phyloP scores from a whole-genome alignment of 2,797 vertebrate genomes.

The Urocyon cinereoargenteus region DNA sequence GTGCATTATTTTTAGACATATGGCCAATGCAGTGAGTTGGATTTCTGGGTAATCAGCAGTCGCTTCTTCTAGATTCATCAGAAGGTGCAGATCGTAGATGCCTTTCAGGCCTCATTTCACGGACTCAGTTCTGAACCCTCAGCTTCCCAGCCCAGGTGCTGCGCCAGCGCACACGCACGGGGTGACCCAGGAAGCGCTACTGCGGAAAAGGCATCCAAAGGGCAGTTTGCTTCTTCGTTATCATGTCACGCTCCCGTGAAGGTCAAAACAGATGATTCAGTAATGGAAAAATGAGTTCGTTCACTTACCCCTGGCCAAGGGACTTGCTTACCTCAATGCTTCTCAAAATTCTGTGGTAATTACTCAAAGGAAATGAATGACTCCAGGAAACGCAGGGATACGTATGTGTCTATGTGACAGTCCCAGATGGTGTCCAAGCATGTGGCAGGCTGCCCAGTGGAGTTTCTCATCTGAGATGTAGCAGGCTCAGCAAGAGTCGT shows the following conservation, averaged over 20 bases:
- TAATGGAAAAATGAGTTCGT: not conserved
- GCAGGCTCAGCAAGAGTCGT: not conserved
- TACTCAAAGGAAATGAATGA: slow-evolving; percentile 25
- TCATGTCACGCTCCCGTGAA: not conserved
- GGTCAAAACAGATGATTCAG: not conserved
- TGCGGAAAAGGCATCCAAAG: not conserved
- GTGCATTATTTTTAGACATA: slow-evolving; percentile 36
- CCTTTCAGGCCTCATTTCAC: slow-evolving; percentile 7
- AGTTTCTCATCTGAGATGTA: not conserved
- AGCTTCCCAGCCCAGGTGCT: not conserved
- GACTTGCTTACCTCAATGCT: not conserved
- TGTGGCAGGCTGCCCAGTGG: not conserved
- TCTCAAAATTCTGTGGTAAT: slow-evolving; percentile 16
- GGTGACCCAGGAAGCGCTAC: not conserved
- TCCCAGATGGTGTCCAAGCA: slow-evolving; percentile 37
- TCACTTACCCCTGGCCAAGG: not conserved
- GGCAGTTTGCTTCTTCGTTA: not conserved
- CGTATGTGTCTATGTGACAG: not conserved
- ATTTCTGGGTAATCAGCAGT: not conserved
- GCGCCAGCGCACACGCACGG: not conserved
- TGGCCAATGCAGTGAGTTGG: not conserved
- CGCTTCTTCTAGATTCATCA: slow-evolving; percentile 18
- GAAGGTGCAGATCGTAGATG: not conserved
- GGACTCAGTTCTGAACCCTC: slow-evolving; percentile 24
- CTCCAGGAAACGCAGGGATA: slow-evolving; percentile 24